Conservation (phyloP, 2,113 vertebrate genomes). For the Apaloderma vittatum region DNA sequence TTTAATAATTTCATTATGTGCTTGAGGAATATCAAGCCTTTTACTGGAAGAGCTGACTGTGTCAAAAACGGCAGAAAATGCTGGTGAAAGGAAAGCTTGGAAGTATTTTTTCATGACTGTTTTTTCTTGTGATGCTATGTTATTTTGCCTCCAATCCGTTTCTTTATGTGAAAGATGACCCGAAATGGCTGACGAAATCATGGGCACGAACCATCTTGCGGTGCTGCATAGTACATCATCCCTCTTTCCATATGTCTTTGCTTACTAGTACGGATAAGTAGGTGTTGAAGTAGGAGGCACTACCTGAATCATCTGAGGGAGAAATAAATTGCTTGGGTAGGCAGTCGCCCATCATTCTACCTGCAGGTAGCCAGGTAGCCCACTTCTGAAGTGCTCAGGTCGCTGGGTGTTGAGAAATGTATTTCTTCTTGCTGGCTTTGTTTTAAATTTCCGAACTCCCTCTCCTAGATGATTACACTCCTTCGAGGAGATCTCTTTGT, state of each 20-base stretch:
- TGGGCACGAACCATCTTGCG: not conserved
- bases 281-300: conserved; percentile 67
- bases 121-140: not conserved
- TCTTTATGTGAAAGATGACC: conserved; percentile 3
- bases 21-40: not conserved
- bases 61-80: not conserved
- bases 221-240: conserved; percentile 37
- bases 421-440: not conserved
- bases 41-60: not conserved
- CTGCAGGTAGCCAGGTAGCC: conserved; percentile 4
- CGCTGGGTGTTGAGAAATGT: not conserved
- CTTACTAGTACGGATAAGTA: conserved; percentile 63
- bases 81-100: not conserved
- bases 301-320: conserved; percentile 68
- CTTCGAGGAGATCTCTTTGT: conserved; percentile 3
- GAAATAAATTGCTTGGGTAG: conserved; percentile 7
- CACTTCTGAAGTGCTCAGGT: not conserved
- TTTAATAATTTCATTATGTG: not conserved
- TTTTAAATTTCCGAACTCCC: not conserved
- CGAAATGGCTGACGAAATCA: conserved; percentile 41
- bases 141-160: not conserved
- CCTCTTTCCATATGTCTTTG: conserved; percentile 73
- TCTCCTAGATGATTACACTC: not conserved
- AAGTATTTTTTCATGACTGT: not conserved
- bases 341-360: not conserved